These are phyloP conservation scores for Thermophis baileyi DNA, from an alignment of 2,113 vertebrate genomes.

Conservation along the genomic window DNA sequence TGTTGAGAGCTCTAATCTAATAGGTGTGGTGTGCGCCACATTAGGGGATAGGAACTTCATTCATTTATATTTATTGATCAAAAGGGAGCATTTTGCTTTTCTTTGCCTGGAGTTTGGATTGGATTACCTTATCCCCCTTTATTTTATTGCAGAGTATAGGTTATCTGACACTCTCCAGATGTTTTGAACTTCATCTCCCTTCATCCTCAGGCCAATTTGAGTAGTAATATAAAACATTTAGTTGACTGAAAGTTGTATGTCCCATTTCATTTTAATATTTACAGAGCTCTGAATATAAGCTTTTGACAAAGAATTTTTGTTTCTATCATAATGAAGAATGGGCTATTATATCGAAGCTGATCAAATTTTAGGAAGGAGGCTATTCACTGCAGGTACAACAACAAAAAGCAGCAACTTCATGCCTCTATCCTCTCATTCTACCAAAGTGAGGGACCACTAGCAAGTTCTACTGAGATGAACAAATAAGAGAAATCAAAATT, in stretches of 20 bases:
- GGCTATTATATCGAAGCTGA: background rate
- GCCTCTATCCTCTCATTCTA: background rate
- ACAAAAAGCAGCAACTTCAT: background rate
- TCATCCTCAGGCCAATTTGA: background rate
- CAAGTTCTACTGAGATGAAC: background rate
- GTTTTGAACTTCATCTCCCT: background rate
- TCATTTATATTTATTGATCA: background rate
- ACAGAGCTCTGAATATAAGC: background rate
- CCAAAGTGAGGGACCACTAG: background rate
- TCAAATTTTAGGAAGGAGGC: background rate
- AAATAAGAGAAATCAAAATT: background rate
- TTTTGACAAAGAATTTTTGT: background rate
- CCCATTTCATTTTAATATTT: background rate
- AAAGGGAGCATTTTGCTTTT: background rate
- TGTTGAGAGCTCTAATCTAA: background rate
- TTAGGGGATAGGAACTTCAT: background rate
- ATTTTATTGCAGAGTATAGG: background rate
- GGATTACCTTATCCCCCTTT: background rate
- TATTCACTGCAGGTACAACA: background rate
- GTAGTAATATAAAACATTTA: background rate
- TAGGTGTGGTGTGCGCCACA: background rate
- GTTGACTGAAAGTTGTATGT: background rate
- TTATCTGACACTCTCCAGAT: background rate
- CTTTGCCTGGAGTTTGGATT: background rate
- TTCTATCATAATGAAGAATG: background rate